Base-by-base conservation (phyloP, 2,888 invertebrate genomes). In the Drosophila atripex region DNA sequence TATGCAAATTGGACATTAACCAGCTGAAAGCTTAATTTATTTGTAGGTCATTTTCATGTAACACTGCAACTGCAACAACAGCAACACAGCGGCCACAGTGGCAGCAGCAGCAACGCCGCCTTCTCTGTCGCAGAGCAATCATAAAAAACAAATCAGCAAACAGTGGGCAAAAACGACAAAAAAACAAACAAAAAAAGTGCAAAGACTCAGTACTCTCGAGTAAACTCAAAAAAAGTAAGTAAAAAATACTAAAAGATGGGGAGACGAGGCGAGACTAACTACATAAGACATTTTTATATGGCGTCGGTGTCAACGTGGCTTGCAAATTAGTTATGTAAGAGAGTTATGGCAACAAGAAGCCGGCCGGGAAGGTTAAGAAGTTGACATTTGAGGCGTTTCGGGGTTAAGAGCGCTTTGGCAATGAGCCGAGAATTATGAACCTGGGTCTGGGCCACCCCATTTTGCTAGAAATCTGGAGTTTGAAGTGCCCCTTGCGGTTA, bases 41-140 rank as follows among this genome's bases (percentile, higher is more conserved):
- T 83, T 80, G 80, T 83, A 83, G 84, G 80, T 80, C 80, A 80
- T 80, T 80, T 83, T 80, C 78, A 80, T 83, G 72, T 64, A 74
- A 83, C 77, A 73, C 71, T 9, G 28, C 68, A 77, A 75, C 63
- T 63, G 54, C 68, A 52, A 49, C 45, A 70, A 46, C 69, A 47
- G 46, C 66, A 53, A 35, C 43, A 38, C 4, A 70, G 43, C 69
- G 38, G 46, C 66, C 49, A 35, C 43, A 38, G 11, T 56, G 47
- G 8, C 32, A 14, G 12, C 61, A 38, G n/a, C 35, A 58, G 63
- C n/a, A 35, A 32, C 43, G 53, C 45, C 64, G 64, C 63, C 63
- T 45, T 64, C 18, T 63, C 46, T 38, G 38, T 64, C 38, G 64
- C 64, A 63, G 53, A 63, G 64, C 64, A 63, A 63, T 63, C 64